These are phyloP conservation scores for Atherinomorus stipes DNA, from an alignment of 2,113 vertebrate genomes.

Conservation along the genomic window DNA sequence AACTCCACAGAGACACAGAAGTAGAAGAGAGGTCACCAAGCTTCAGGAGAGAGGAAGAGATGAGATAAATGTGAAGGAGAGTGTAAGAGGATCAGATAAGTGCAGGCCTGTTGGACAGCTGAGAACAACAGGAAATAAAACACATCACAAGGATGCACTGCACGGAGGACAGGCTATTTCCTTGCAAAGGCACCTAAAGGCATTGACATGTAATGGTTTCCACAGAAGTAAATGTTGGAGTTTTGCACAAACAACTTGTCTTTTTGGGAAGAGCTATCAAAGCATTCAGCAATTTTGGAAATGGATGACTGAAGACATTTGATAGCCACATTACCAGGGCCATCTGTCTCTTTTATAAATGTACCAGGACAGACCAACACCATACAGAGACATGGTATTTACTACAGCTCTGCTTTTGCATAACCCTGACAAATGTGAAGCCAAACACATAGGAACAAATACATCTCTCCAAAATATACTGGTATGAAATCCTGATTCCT, in stretches of 20 bases:
- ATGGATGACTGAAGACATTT: conserved; percentile 52
- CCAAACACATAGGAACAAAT: not conserved
- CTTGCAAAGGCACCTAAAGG: conserved; percentile 36
- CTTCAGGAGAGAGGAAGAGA: conserved; percentile 31
- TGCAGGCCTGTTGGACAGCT: conserved; percentile 26
- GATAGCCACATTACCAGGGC: conserved; percentile 46
- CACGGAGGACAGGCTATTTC: conserved; percentile 33
- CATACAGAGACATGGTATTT: conserved; percentile 17
- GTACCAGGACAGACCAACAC: conserved; percentile 5
- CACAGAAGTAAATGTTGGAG: conserved; percentile 48
- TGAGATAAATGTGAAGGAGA: conserved; percentile 39
- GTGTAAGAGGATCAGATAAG: conserved; percentile 47
- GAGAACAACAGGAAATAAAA: conserved; percentile 55
- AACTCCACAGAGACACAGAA: conserved; percentile 61
- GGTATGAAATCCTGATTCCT: conserved; percentile 17
- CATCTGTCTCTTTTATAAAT: conserved; percentile 63
- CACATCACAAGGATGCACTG: conserved; percentile 38
- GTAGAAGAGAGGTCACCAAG: conserved; percentile 52
- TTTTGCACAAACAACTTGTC: conserved; percentile 29
- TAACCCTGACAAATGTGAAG: conserved; percentile 21
- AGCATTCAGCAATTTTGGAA: conserved; percentile 39
- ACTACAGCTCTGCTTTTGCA: conserved; percentile 13
- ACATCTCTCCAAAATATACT: conserved; percentile 7
- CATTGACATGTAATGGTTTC: conserved; percentile 35
- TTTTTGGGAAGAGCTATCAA: conserved; percentile 33